Evolutionary conservation across 2,888 invertebrate genomes (phyloP).

Genomic region (Frankliniella fusca): DNA sequence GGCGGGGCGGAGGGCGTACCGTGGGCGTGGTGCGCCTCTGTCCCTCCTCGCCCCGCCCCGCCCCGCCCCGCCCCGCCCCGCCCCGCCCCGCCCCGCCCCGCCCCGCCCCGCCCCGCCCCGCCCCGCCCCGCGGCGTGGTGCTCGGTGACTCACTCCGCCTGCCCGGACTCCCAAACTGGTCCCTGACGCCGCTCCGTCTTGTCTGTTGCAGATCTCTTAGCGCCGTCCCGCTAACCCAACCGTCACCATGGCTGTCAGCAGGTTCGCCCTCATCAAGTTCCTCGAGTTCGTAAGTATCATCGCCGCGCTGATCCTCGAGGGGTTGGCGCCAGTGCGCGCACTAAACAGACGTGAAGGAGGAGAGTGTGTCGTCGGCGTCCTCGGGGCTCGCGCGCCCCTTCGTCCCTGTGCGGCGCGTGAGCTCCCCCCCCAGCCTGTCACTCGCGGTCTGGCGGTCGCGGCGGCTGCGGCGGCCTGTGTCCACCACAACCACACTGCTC

Average conservation of each 20-base stretch:
- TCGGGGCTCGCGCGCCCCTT: not conserved
- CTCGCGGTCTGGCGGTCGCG: too few relatives aligned
- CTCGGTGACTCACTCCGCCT: not conserved
- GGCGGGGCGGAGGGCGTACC: not conserved
- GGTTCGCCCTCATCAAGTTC: constrained; percentile 50
- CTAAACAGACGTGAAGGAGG: not conserved
- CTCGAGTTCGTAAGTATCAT: constrained; percentile 47
- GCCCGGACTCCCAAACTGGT: too few relatives aligned
- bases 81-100: not conserved
- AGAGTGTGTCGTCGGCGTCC: not conserved
- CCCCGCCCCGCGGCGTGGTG: not conserved
- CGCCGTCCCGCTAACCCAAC: not conserved
- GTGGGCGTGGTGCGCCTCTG: not conserved
- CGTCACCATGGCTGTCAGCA: constrained; percentile 40
- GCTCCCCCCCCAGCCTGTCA: too few relatives aligned
- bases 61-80: not conserved
- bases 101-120: not conserved
- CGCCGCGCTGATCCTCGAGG: not conserved
- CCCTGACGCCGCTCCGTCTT: not conserved
- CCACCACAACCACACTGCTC: too few relatives aligned
- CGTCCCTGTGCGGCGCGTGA: too few relatives aligned
- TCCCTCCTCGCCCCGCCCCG: not conserved
- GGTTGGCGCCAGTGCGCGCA: not conserved
- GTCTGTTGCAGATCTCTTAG: not conserved
- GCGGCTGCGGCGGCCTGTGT: too few relatives aligned